Evolutionary conservation across 2,113 vertebrate genomes (phyloP).

Genomic region (Zingel zingel): DNA sequence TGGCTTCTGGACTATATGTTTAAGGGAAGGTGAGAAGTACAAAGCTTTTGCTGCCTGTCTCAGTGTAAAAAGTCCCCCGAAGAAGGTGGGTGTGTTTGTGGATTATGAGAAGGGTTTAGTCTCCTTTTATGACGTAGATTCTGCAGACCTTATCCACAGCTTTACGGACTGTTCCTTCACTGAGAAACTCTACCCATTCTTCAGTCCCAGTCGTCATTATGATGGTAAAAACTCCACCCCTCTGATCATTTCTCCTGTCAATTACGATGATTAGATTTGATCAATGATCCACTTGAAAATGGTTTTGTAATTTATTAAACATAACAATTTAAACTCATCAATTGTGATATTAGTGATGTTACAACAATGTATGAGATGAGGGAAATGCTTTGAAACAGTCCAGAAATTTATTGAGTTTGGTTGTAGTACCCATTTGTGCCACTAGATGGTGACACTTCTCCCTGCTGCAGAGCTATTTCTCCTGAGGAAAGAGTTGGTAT

Average conservation of each 20-base stretch:
- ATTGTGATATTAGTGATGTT: not conserved
- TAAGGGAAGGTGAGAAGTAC: not conserved
- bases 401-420: not conserved
- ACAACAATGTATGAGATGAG: not conserved
- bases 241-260: conserved; percentile 36
- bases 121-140: conserved; percentile 38
- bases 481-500: not conserved
- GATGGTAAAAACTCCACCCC: not conserved
- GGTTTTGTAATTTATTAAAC: not conserved
- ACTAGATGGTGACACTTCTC: not conserved
- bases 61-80: not conserved
- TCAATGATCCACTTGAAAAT: not conserved
- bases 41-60: not conserved
- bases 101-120: conserved; percentile 13
- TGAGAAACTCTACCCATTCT: conserved; percentile 43
- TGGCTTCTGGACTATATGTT: conserved; percentile 39
- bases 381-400: not conserved
- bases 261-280: not conserved
- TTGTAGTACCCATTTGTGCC: not conserved
- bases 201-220: conserved; percentile 6
- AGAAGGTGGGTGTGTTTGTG: conserved; percentile 59
- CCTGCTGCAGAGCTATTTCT: not conserved
- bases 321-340: not conserved
- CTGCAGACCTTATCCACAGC: conserved; percentile 18
- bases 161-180: conserved; percentile 40